Percentiles rank a stretch among this genome's conserved stretches.
phyloP scores from a whole-genome alignment of 2,113 vertebrate genomes.

The Heloderma charlesbogerti region DNA sequence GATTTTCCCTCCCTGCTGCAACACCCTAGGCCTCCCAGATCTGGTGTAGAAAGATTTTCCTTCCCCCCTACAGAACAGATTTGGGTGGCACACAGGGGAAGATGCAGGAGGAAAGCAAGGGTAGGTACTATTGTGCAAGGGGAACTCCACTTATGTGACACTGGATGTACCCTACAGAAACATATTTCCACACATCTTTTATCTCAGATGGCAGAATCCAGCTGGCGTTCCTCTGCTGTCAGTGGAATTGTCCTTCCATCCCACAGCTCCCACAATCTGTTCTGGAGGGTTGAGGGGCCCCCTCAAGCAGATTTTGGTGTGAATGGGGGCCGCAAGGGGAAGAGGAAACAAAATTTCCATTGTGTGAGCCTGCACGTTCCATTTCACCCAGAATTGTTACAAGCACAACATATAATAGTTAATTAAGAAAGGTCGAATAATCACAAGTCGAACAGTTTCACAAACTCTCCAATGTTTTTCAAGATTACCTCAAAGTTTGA shows the following conservation, averaged over 20 bases:
- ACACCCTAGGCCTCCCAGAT: background rate
- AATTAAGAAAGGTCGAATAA: background rate
- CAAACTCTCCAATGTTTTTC: background rate
- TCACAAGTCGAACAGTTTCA: background rate
- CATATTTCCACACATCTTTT: background rate
- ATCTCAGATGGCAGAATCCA: background rate
- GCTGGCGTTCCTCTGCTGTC: background rate
- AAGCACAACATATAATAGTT: background rate
- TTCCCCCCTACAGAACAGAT: background rate
- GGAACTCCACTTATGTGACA: background rate
- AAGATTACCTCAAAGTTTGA: slow-evolving; percentile 66
- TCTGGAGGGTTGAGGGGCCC: too few relatives aligned
- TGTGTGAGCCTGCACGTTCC: too few relatives aligned
- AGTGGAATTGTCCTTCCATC: background rate
- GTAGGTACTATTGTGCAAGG: too few relatives aligned
- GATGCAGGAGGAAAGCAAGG: background rate
- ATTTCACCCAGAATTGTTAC: background rate
- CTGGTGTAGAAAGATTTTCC: too few relatives aligned
- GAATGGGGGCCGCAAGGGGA: too few relatives aligned
- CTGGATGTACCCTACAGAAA: background rate
- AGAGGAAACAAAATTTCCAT: too few relatives aligned
- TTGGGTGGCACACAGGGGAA: background rate
- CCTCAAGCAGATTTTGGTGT: too few relatives aligned
- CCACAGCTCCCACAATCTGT: background rate
- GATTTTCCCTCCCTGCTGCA: too few relatives aligned